Evolutionary conservation across 2,113 vertebrate species (phyloP).

Genomic region (Tenebrosternarchus preto): DNA sequence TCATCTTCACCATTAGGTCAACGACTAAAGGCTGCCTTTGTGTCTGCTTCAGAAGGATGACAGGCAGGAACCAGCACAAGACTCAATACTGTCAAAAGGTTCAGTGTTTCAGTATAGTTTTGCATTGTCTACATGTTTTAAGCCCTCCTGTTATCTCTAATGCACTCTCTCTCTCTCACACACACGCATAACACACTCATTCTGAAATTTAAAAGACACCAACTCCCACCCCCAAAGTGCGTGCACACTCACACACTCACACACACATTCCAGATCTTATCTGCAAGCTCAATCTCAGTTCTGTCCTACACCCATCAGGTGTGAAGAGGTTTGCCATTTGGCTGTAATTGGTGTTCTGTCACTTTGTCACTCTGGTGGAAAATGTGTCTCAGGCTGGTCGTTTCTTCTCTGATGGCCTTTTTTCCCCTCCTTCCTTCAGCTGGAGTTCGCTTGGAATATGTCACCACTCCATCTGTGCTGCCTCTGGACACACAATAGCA

Average conservation of each 20-base stretch:
- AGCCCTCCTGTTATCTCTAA: too few relatives aligned
- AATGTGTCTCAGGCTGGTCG: slow-evolving; percentile 49
- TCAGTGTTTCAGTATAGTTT: background rate
- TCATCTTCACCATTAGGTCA: background rate
- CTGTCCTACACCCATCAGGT: slow-evolving; percentile 63
- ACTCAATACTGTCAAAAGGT: background rate
- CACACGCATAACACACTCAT: background rate
- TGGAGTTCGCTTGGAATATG: background rate
- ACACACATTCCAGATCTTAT: background rate
- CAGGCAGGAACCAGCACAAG: background rate
- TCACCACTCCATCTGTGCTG: background rate
- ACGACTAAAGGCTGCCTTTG: background rate
- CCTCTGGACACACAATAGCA: background rate
- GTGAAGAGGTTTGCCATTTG: slow-evolving; percentile 70
- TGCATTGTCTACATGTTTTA: background rate
- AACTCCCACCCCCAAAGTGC: slow-evolving; percentile 6
- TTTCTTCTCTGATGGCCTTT: slow-evolving; percentile 9
- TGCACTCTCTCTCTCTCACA: too few relatives aligned
- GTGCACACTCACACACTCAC: slow-evolving; percentile 20
- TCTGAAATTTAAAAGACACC: background rate
- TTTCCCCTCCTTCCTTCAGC: background rate
- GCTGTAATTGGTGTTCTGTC: slow-evolving; percentile 74
- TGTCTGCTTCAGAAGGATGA: background rate
- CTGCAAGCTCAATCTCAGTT: slow-evolving; percentile 48
- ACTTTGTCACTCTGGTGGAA: slow-evolving; percentile 68